Evolutionary conservation across 2,797 vertebrate genomes (phyloP).

Genomic region (Pelodytes ibericus): DNA sequence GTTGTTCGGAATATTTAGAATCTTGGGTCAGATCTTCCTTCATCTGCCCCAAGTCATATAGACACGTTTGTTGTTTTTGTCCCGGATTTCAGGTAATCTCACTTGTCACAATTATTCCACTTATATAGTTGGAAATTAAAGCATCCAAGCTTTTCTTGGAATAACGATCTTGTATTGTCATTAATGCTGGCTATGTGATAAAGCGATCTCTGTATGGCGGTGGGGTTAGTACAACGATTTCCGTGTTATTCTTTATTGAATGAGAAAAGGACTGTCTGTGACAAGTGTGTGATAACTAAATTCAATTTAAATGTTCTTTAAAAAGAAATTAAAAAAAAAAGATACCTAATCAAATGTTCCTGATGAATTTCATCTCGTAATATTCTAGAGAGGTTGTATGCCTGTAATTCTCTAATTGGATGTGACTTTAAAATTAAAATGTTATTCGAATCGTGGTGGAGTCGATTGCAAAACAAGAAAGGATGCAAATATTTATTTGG

Average conservation of each 20-base stretch:
- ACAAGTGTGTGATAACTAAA: conserved; percentile 52
- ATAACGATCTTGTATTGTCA: no score
- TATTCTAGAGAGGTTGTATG: conserved; percentile 63
- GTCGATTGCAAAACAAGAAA: conserved; percentile 68
- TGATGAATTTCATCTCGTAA: conserved; percentile 58
- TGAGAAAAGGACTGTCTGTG: conserved; percentile 8
- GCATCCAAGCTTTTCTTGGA: no score
- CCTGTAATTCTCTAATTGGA: conserved; percentile 55
- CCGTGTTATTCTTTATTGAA: conserved; percentile 7
- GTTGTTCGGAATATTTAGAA: no score
- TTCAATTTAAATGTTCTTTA: conserved; percentile 56
- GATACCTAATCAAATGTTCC: conserved; percentile 59
- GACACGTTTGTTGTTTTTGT: no score
- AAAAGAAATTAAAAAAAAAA: no score
- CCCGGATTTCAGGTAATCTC: no score
- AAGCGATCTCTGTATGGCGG: not conserved
- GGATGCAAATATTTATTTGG: conserved; percentile 66
- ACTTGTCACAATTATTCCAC: no score
- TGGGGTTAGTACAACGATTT: conserved; percentile 1
- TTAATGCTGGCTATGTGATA: not conserved
- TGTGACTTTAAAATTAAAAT: conserved; percentile 65
- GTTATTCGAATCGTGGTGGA: conserved; percentile 66
- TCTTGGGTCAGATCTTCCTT: no score
- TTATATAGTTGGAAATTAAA: no score
- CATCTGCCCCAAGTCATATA: no score